Evolutionary conservation across 2,797 vertebrate species (phyloP), one percentile per base, ranked within the genome.

Genomic region (Rhincodon typus): DNA sequence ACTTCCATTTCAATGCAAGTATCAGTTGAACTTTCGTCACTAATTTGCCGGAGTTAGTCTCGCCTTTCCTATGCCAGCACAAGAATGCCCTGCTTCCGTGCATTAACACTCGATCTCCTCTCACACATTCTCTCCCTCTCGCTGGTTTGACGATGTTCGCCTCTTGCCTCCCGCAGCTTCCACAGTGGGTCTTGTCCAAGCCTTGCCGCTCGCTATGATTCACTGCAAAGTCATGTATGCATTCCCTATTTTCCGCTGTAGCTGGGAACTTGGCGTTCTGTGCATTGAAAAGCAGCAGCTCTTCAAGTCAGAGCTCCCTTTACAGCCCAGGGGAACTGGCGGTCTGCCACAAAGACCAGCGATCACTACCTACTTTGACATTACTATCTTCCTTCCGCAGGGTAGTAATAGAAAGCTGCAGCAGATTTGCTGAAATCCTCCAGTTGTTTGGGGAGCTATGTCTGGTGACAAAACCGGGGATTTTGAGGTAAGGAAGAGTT

Each of bases 381-480:
- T 53, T 91, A 30, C 53, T 86, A 93, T 94, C 70, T 96, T 95
- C 69, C 88, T 95, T 96, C 95, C 96, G 96, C 97, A 96, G 95
- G 96, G 96, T 96, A 96, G 96, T 97, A 98, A 98, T 97, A 96
- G 96, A 96, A 95, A 97, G 96, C 96, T 95, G 96, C 96, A 98
- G 34, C 53, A 62, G 34, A 38, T 34, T 74, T 53, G 7, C 12
- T 30, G 94, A 53, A 19, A 74, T 13, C 46, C 4, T 91, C 42
- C 69, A 27, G 42, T 30, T 53, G 96, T 96, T 96, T 96, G 19
- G 96, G 97, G 95, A 98, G 98, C 97, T 97, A 99, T 99, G 99
- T 99, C 99, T 96, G 98, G 98, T 96, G 99, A 98, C 97, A 99
- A 98, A 97, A 98, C 98, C 98, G 97, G 98, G 96, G 98, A 99